Conservation (phyloP, 2,113 vertebrate species). For the Lamprotornis superbus region DNA sequence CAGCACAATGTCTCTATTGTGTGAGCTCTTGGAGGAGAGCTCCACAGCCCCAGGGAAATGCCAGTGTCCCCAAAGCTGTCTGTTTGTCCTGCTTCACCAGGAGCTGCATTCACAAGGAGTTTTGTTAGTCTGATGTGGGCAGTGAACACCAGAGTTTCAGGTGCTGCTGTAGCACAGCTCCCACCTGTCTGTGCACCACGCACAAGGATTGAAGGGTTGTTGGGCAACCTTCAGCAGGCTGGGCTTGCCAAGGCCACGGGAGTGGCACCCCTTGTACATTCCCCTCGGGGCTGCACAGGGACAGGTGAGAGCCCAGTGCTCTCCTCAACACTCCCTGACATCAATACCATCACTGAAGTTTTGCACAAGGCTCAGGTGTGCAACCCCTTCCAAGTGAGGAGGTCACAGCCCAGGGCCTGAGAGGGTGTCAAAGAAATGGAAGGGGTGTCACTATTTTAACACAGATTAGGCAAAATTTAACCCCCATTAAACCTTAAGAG, state of each 20-base stretch:
- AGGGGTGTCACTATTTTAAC: neutral
- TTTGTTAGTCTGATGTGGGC: neutral
- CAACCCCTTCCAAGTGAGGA: neutral
- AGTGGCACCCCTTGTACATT: rapidly evolving
- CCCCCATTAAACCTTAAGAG: neutral
- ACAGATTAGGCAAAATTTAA: slow-evolving; percentile 14
- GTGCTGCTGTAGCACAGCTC: neutral
- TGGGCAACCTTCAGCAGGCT: neutral
- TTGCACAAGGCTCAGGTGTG: neutral
- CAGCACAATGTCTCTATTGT: neutral
- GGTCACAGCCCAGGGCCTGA: neutral
- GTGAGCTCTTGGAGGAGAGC: neutral
- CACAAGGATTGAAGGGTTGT: neutral
- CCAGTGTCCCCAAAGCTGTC: rapidly evolving
- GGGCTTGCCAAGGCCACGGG: neutral
- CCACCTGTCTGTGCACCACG: rapidly evolving
- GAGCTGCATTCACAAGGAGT: neutral
- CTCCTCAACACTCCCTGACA: neutral
- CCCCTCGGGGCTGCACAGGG: rapidly evolving
- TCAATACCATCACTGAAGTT: neutral
- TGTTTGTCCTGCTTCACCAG: neutral
- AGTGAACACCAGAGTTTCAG: neutral
- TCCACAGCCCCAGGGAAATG: neutral
- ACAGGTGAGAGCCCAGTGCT: neutral
- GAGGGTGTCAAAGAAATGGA: neutral